phyloP scores from a whole-genome alignment of 2,888 invertebrate genomes.

The Acanthacorydalis orientalis region DNA sequence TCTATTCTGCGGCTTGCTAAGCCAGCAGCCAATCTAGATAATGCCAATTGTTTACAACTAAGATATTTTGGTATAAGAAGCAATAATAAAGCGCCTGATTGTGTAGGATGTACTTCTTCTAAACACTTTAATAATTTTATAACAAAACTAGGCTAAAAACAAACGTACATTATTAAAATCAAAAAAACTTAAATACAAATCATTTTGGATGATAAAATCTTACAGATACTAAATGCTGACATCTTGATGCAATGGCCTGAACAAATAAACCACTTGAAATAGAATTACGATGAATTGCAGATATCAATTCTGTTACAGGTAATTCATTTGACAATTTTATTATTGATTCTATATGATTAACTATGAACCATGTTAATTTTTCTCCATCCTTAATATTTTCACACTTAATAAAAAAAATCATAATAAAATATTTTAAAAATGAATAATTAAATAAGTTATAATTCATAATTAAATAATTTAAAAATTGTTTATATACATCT shows the following conservation, averaged over 20 bases:
- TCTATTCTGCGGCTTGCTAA: constrained; percentile 54
- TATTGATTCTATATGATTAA: constrained; percentile 50
- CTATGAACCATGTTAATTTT: constrained; percentile 60
- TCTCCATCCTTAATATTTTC: constrained; percentile 55
- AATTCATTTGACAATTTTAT: constrained; percentile 45
- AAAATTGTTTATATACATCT: no score
- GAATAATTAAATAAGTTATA: constrained; percentile 4
- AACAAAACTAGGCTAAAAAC: constrained; percentile 46
- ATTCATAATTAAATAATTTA: background rate
- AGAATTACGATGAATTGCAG: constrained; percentile 41
- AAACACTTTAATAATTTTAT: constrained; percentile 51
- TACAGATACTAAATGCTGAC: no score
- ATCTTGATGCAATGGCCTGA: constrained; percentile 14
- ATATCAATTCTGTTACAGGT: constrained; percentile 44
- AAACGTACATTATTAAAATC: background rate
- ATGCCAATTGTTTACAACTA: constrained; percentile 46
- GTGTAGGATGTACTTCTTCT: constrained; percentile 47
- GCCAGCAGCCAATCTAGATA: constrained; percentile 50
- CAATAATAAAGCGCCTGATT: constrained; percentile 53
- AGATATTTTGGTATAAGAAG: constrained; percentile 45
- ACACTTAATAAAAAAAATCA: constrained; percentile 29
- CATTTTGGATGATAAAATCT: no score
- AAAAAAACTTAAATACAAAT: background rate
- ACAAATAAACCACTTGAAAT: constrained; percentile 54
- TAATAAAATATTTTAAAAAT: constrained; percentile 4